A percentile compares a stretch with the other conserved stretches of the same genome.
These are phyloP conservation scores for Cavia aperea DNA, from an alignment of 2,113 vertebrate species.

Conservation along the genomic window DNA sequence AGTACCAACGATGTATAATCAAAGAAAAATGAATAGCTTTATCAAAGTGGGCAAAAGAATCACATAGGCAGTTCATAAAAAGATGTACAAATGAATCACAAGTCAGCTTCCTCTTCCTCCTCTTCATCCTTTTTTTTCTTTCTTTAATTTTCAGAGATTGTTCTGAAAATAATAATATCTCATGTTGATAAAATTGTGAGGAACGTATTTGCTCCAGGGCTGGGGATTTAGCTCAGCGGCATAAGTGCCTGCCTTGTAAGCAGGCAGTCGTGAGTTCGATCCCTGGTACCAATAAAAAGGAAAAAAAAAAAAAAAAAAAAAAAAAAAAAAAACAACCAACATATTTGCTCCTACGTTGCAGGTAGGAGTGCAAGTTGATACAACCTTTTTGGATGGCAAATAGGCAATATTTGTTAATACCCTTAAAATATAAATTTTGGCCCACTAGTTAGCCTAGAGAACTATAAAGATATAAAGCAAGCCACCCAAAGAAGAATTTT, in stretches of 20 bases:
- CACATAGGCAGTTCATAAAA: background rate
- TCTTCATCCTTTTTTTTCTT: background rate
- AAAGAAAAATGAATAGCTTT: background rate
- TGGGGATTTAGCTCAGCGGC: no score
- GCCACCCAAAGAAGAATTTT: background rate
- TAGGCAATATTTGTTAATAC: background rate
- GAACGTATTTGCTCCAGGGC: background rate
- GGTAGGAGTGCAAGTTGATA: no score
- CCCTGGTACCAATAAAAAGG: no score
- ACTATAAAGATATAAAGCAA: background rate
- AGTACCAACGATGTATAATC: background rate
- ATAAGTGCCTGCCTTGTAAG: no score
- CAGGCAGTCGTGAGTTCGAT: no score
- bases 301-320: no score
- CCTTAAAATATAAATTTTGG: background rate
- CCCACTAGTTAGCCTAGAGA: background rate
- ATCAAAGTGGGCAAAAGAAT: background rate
- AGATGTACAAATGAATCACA: background rate
- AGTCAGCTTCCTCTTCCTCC: background rate
- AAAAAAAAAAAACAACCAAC: no score
- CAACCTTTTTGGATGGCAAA: background rate
- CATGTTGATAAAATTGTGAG: background rate
- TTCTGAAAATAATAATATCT: background rate
- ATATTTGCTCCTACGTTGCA: no score
- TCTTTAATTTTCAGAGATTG: background rate